These are phyloP conservation scores for Melipona bicolor DNA, from an alignment of 2,888 invertebrate species.

Conservation along the genomic window DNA sequence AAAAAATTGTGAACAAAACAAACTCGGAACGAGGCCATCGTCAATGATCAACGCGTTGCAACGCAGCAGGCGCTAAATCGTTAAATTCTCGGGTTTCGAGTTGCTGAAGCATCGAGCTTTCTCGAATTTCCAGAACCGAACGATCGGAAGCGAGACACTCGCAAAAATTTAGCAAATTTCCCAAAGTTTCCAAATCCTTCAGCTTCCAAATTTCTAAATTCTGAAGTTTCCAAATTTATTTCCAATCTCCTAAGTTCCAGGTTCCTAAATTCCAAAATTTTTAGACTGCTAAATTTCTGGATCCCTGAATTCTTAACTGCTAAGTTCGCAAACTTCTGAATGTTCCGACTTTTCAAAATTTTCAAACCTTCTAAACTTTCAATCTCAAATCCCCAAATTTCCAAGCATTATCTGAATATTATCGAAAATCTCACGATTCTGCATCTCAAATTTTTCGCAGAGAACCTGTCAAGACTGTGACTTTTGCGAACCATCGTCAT, in stretches of 20 bases:
- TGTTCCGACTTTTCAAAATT: no score
- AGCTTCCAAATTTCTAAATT: not conserved
- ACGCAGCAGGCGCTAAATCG: conserved; percentile 13
- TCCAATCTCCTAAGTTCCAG: not conserved
- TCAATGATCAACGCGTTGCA: not conserved
- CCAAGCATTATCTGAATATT: no score
- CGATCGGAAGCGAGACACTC: no score
- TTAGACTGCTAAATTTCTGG: not conserved
- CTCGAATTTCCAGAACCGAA: not conserved
- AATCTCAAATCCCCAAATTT: not conserved
- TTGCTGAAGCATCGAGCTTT: not conserved
- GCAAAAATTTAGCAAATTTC: no score
- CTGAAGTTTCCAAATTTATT: not conserved
- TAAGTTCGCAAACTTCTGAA: no score
- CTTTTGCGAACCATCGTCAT: conserved; percentile 72
- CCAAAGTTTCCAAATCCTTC: not conserved
- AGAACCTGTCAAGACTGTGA: conserved; percentile 71
- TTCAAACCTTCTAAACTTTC: not conserved
- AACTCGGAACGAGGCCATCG: not conserved
- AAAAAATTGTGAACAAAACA: conserved; percentile 31
- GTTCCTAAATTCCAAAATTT: no score
- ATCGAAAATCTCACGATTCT: no score
- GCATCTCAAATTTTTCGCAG: conserved; percentile 53
- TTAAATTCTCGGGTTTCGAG: not conserved
- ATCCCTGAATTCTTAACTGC: no score